These are phyloP conservation scores for Rhagoletis zephyria DNA, from an alignment of 1,140 invertebrate species.

Conservation along the genomic window DNA sequence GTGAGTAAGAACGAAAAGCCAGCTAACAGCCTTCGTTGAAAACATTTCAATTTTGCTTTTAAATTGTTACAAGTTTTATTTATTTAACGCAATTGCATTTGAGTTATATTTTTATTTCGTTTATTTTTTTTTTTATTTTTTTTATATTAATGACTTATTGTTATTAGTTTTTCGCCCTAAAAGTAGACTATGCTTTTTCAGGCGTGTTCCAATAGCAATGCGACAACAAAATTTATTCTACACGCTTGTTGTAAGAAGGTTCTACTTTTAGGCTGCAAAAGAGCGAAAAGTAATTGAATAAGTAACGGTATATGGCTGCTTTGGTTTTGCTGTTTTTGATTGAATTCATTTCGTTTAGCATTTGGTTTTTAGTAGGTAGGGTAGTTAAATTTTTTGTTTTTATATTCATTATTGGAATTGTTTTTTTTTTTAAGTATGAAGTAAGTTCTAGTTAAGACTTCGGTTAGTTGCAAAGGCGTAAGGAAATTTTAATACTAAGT, in stretches of 20 bases:
- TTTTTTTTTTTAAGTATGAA: not conserved
- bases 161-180: not conserved
- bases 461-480: constrained; percentile 38
- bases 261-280: not conserved
- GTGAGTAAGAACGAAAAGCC: not conserved
- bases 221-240: too few species aligned
- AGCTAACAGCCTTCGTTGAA: not conserved
- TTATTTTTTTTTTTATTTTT: too few species aligned
- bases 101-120: not conserved
- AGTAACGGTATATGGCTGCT: not conserved
- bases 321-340: not conserved
- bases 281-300: not conserved
- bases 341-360: not conserved
- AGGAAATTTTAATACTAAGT: constrained; percentile 19
- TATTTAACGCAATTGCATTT: not conserved
- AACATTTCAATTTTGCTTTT: not conserved
- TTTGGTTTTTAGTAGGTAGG: not conserved
- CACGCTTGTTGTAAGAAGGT: too few species aligned
- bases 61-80: not conserved
- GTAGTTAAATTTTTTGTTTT: not conserved
- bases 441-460: not conserved
- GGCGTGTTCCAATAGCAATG: too few species aligned
- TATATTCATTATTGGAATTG: not conserved
- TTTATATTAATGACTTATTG: not conserved
- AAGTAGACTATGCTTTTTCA: not conserved